Evolutionary conservation across 1,140 invertebrate genomes (phyloP), one percentile per base, ranked within the genome.

Genomic region (Lucilia cuprina): DNA sequence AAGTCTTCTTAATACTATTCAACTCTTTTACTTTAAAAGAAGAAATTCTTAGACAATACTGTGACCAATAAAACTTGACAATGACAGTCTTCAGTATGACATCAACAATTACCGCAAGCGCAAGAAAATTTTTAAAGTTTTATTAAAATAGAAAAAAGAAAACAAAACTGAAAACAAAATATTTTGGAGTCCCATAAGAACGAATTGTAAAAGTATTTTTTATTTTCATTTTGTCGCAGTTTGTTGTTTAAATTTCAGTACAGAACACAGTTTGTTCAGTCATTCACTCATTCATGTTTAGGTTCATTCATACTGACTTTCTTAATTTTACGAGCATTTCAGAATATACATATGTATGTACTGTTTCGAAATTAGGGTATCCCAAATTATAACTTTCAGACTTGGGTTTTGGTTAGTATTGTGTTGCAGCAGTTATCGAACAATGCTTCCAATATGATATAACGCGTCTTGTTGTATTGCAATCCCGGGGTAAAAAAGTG

Each of bases 81-180:
- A 70, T 70, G 65, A 70, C n/a, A 70, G 21, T 70, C 65, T 19
- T 70, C 21, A 70, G n/a, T 19, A 70, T 70, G 65, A 70, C 65
- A 70, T 70, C 65, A 70, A 70, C 65, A 70, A 70, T 70, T 70
- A 70, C 65, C 65, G 65, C 65, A 70, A 70, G 65, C 65, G 19
- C 25, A 70, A 70, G 19, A 70, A 25, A 70, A 70, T 0, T 55
- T 30, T 12, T 41, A 55, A 55, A 55, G 50, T 55, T 55, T 55
- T 55, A n/a, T 21, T n/a, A 21, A 70, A 70, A n/a, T n/a, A n/a
- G n/a, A 3, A 70, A 70, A 70, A 60, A 60, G n/a, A 60, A 60
- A n/a, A 60, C 14, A 17, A 60, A 70, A 70, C 19, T 21, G n/a
- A n/a, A 70, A 7, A 70, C n/a, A 70, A 70, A 70, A 70, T n/a